Percentiles rank a stretch among this genome's conserved stretches.
These are phyloP conservation scores for Eospalax fontanierii DNA, from an alignment of 2,797 vertebrate species.

Conservation along the genomic window DNA sequence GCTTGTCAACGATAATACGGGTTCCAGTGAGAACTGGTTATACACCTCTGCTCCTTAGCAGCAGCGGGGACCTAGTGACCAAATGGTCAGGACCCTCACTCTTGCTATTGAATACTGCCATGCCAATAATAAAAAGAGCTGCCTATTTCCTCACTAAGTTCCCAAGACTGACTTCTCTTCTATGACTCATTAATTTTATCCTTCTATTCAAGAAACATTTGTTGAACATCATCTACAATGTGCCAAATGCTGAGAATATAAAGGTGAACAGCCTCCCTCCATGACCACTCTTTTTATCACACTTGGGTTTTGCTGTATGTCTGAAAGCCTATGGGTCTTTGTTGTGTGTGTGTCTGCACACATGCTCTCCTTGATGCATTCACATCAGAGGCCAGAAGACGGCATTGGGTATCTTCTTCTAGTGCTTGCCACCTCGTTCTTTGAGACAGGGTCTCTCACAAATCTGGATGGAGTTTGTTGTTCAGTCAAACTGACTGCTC, in stretches of 20 bases:
- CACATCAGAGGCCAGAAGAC: background rate
- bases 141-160: background rate
- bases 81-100: background rate
- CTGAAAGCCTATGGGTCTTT: background rate
- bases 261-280: background rate
- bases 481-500: background rate
- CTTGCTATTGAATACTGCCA: background rate
- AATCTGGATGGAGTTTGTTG: background rate
- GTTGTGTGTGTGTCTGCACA: background rate
- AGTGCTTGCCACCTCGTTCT: background rate
- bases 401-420: background rate
- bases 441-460: background rate
- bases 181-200: conserved; percentile 57
- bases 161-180: background rate
- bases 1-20: background rate
- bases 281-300: conserved; percentile 6
- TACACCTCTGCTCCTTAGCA: background rate
- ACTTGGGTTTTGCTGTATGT: background rate
- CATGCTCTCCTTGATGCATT: background rate
- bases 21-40: background rate
- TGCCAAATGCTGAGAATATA: background rate
- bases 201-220: conserved; percentile 59
- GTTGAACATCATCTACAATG: background rate
- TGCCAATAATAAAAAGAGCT: conserved; percentile 53
- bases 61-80: background rate